phyloP scores from a whole-genome alignment of 2,797 vertebrate genomes.

The Pseudochirops cupreus region DNA sequence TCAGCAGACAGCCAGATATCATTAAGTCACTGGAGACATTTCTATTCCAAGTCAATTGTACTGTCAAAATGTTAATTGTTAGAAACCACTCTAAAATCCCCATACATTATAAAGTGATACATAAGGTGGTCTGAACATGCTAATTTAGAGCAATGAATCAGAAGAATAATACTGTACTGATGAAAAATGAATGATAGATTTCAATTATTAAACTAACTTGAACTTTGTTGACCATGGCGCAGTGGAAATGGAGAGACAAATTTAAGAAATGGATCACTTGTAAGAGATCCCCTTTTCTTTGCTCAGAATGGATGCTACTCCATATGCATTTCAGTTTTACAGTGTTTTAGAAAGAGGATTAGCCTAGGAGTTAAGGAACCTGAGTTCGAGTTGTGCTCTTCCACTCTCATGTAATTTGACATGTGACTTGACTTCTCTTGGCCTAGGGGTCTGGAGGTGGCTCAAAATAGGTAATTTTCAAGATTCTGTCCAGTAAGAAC shows the following conservation, averaged over 20 bases:
- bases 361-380: not conserved
- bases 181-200: slow-evolving; percentile 30
- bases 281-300: not conserved
- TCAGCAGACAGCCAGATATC: slow-evolving; percentile 60
- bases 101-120: slow-evolving; percentile 43
- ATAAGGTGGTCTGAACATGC: slow-evolving; percentile 30
- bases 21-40: slow-evolving; percentile 66
- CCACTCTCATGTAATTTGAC: not conserved
- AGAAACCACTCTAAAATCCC: slow-evolving; percentile 56
- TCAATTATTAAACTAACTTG: not conserved
- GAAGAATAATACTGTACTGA: slow-evolving; percentile 50
- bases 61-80: slow-evolving; percentile 66
- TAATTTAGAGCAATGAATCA: slow-evolving; percentile 46
- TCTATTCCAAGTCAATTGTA: slow-evolving; percentile 61
- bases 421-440: not conserved
- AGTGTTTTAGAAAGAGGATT: not conserved
- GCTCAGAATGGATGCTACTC: not conserved
- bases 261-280: not conserved
- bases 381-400: not conserved
- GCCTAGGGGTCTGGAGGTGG: fast-evolving
- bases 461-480: not conserved
- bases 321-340: not conserved
- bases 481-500: not conserved
- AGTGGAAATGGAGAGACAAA: not conserved
- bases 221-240: slow-evolving; percentile 37